Conservation (phyloP, 2,888 invertebrate genomes). For the Andrena chrysosceles region DNA sequence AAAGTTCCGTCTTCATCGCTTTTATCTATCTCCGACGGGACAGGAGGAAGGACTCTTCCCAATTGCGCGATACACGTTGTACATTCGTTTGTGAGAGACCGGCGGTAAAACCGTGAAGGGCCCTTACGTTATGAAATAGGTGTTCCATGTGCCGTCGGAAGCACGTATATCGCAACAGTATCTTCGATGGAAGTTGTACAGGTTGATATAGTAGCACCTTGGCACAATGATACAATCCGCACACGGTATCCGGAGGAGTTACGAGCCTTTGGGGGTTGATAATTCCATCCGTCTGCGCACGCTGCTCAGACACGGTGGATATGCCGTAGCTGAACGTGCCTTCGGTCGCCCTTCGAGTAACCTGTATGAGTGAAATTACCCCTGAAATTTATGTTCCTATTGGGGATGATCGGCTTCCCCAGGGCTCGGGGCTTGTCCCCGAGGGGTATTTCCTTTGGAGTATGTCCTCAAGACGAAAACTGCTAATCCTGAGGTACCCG, state of each 20-base stretch:
- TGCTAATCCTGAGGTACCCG: no score
- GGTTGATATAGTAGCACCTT: constrained; percentile 45
- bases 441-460: background rate
- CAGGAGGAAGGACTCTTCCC: no score
- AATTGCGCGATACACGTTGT: background rate
- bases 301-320: constrained; percentile 67
- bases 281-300: constrained; percentile 74
- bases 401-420: constrained; percentile 70
- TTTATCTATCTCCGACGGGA: no score
- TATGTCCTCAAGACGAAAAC: no score
- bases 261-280: constrained; percentile 81
- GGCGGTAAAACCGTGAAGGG: background rate
- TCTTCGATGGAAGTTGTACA: constrained; percentile 32
- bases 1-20: no score
- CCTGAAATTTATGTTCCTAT: constrained; percentile 72
- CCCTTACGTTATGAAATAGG: background rate
- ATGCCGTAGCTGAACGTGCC: constrained; percentile 46
- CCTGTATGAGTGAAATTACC: constrained; percentile 70
- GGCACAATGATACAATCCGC: constrained; percentile 56
- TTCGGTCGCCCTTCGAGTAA: constrained; percentile 52
- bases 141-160: background rate
- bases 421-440: constrained; percentile 42
- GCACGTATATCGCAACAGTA: constrained; percentile 11
- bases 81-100: background rate
- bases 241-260: constrained; percentile 71